Evolutionary conservation across 2,797 vertebrate genomes (phyloP).

Genomic region (Melanogrammus aeglefinus): DNA sequence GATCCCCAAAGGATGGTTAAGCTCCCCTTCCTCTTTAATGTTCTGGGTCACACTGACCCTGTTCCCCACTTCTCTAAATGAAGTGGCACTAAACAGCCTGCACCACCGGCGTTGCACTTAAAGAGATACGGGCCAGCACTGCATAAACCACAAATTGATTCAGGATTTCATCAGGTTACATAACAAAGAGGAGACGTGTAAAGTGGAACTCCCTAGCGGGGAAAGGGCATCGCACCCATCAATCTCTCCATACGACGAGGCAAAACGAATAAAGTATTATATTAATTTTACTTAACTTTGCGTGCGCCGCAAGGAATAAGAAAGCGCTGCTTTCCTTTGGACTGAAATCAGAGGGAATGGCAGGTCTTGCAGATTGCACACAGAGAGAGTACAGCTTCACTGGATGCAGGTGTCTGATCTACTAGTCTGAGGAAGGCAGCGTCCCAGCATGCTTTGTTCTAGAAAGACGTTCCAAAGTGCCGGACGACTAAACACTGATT

Average conservation of each 20-base stretch:
- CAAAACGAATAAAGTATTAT: neutral
- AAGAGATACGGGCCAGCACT: neutral
- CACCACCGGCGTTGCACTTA: neutral
- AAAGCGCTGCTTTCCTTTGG: neutral
- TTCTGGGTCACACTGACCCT: neutral
- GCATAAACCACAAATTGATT: neutral
- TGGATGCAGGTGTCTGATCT: neutral
- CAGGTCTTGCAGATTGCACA: neutral
- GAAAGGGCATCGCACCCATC: neutral
- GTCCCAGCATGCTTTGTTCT: neutral
- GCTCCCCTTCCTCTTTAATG: neutral
- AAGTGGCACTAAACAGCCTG: neutral
- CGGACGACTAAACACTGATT: neutral
- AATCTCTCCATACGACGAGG: neutral
- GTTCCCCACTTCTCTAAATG: neutral
- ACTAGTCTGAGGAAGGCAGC: neutral
- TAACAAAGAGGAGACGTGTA: neutral
- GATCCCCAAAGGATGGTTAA: neutral
- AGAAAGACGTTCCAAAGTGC: neutral
- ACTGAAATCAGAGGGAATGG: neutral
- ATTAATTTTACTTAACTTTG: neutral
- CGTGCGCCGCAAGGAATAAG: neutral
- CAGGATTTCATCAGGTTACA: neutral
- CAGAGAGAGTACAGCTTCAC: neutral
- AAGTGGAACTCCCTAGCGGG: neutral